Base-by-base conservation (phyloP, 2,113 vertebrate species). In the Callipepla squamata region DNA sequence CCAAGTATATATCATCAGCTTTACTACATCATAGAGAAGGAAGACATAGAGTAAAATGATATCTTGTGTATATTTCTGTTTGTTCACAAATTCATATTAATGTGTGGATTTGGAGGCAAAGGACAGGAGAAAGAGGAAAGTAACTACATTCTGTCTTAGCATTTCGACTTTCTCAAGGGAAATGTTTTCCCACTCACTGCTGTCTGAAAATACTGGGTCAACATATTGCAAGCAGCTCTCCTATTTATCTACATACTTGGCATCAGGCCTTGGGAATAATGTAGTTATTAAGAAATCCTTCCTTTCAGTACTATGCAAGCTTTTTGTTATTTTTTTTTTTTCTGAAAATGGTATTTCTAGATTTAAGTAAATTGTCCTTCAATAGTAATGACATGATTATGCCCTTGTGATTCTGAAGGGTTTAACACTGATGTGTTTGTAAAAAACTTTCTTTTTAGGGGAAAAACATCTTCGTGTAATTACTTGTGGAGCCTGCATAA, bases 141-240 rank as follows among this genome's bases (percentile, higher is more conserved):
- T 38, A 84, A 58, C 7, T 32, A 45, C 83, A 9, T 5, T 11
- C 3, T 47, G 22, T 62, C n/a, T 69, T 80, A 90, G 50, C 2
- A 11, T 75, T 88, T 63, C 55, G 21, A 17, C 53, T 69, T 88
- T 74, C 23, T 50, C 42, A 42, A 58, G 11, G 50, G 62, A 83
- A 86, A 67, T 12, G 3, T 70, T 92, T 28, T 51, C 25, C 32
- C 68, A 2, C 9, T 79, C 16, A 25, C 30, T 78, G 7, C 22
- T 84, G 11, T 48, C 44, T 90, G 38, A 75, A 85, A 90, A 88
- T 47, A 85, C 16, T 72, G 57, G 70, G 85, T 80, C 61, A 72
- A 48, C 61, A 65, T 59, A 93, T 53, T 53, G 51, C 26, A 53
- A 17, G 15, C 51, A 14, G 28, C 51, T 53, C 15, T 28, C 51